phyloP scores from a whole-genome alignment of 2,888 invertebrate genomes.

The Machimus rusticus region DNA sequence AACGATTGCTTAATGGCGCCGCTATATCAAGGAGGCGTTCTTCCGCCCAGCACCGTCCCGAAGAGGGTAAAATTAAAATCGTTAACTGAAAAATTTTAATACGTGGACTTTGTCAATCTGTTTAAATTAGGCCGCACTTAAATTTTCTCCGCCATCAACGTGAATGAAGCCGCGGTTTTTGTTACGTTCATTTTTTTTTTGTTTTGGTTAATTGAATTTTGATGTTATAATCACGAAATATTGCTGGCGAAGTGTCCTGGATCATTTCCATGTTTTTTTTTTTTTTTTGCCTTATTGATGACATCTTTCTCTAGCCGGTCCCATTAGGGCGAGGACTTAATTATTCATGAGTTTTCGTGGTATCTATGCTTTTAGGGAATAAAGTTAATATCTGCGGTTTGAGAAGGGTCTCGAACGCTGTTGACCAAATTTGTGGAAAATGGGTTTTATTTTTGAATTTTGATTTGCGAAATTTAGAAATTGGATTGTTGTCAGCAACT shows the following conservation, averaged over 20 bases:
- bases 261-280: neutral
- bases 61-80: constrained; percentile 45
- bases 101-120: constrained; percentile 46
- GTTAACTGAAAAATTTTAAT: constrained; percentile 46
- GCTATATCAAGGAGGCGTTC: constrained; percentile 26
- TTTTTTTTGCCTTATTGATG: neutral
- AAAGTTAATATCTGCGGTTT: neutral
- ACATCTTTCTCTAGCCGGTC: neutral
- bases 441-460: neutral
- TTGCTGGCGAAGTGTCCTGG: neutral
- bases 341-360: neutral
- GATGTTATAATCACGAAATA: neutral
- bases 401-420: neutral
- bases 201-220: neutral
- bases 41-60: neutral
- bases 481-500: neutral
- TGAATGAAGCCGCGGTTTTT: neutral
- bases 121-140: constrained; percentile 5
- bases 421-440: neutral
- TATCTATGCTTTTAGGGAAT: neutral
- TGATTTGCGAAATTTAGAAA: neutral
- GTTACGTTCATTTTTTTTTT: neutral
- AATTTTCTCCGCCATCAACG: neutral
- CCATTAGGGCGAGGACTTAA: neutral
- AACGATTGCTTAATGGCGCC: constrained; percentile 43